These are phyloP conservation scores for Triplophysa dalaica DNA, from an alignment of 2,113 vertebrate species.

Conservation along the genomic window DNA sequence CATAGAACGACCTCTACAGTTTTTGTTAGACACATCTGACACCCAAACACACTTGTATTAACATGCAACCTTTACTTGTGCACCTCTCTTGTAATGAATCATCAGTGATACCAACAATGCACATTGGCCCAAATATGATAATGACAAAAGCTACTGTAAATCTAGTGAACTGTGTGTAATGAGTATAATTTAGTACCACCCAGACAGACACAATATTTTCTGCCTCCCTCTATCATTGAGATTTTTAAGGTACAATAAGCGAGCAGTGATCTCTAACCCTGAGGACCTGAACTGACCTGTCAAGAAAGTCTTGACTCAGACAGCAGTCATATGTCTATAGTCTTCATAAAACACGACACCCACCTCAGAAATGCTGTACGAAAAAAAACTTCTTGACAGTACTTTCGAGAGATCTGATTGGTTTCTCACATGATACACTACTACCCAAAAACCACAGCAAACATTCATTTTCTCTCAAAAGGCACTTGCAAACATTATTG, in stretches of 20 bases:
- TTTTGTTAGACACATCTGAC: conserved; percentile 20
- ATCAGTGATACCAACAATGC: conserved; percentile 22
- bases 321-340: conserved; percentile 12
- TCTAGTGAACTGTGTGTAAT: no score
- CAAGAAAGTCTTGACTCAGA: conserved; percentile 23
- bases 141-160: neutral
- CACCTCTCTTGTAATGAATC: conserved; percentile 32
- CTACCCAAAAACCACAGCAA: neutral
- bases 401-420: neutral
- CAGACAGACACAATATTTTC: neutral
- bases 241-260: neutral
- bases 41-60: neutral
- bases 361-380: neutral
- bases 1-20: neutral
- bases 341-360: neutral
- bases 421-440: neutral
- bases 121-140: neutral
- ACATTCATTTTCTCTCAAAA: neutral
- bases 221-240: no score
- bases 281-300: conserved; percentile 27
- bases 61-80: conserved; percentile 15
- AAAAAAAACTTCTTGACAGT: neutral
- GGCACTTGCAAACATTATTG: conserved; percentile 11
- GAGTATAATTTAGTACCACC: neutral
- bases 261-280: neutral